Percentiles rank a stretch among this genome's conserved stretches.
Evolutionary conservation across 2,888 invertebrate species (phyloP).

Genomic region (Teleiodes luculella): DNA sequence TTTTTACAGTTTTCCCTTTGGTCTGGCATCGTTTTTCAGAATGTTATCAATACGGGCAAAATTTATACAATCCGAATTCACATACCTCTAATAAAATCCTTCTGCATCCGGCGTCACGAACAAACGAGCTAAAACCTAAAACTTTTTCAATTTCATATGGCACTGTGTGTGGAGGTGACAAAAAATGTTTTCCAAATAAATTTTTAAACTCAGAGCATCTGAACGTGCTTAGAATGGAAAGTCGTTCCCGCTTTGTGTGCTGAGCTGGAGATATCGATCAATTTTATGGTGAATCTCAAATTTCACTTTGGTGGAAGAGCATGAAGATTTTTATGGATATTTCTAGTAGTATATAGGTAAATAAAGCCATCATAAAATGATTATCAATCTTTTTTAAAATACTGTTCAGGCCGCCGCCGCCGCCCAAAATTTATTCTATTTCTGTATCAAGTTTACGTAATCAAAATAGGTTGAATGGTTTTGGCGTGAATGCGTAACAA

Average conservation of each 20-base stretch:
- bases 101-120: slow-evolving; percentile 1
- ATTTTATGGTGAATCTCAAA: neutral
- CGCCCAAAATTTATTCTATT: too few relatives aligned
- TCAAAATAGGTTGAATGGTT: too few relatives aligned
- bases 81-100: neutral
- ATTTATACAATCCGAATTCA: neutral
- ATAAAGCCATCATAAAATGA: too few relatives aligned
- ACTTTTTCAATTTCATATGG: slow-evolving; percentile 6
- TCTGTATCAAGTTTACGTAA: too few relatives aligned
- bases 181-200: slow-evolving; percentile 1
- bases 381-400: too few relatives aligned
- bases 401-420: too few relatives aligned
- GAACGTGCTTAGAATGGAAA: neutral
- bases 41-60: neutral
- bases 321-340: too few relatives aligned
- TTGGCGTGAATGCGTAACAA: too few relatives aligned
- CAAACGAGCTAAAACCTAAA: slow-evolving; percentile 2
- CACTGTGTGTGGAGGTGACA: neutral
- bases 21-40: neutral
- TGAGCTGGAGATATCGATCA: neutral
- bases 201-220: neutral
- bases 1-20: too few relatives aligned
- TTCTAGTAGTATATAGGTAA: too few relatives aligned
- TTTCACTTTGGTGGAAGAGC: neutral
- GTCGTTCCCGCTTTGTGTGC: neutral